Conservation (phyloP, 2,888 invertebrate species). For the Dromius quadrimaculatus region DNA sequence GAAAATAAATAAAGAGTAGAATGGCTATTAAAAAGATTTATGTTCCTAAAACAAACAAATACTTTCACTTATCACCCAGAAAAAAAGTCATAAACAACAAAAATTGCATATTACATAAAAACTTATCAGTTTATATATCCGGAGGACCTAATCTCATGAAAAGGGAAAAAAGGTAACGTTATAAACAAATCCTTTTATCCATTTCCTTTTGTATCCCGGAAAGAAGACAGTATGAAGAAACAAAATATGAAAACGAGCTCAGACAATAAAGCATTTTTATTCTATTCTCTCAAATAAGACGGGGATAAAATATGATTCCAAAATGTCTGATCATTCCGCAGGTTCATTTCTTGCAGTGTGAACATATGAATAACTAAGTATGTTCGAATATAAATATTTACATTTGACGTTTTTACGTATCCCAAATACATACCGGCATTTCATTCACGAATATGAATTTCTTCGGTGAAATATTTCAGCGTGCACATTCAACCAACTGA, state of each 20-base stretch:
- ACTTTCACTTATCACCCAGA: conserved; percentile 33
- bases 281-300: too few relatives aligned
- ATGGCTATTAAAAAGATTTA: conserved; percentile 41
- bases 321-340: too few relatives aligned
- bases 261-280: too few relatives aligned
- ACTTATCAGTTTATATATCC: conserved; percentile 36
- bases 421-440: conserved; percentile 2
- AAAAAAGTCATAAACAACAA: conserved; percentile 26
- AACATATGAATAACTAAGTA: too few relatives aligned
- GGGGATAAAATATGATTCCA: too few relatives aligned
- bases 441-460: conserved; percentile 10
- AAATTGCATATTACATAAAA: conserved; percentile 40
- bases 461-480: conserved; percentile 17
- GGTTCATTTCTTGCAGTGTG: too few relatives aligned
- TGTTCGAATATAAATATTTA: background rate
- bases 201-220: too few relatives aligned
- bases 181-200: background rate
- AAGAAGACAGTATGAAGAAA: too few relatives aligned
- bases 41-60: conserved; percentile 29
- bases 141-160: background rate
- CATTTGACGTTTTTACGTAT: background rate
- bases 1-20: conserved; percentile 35
- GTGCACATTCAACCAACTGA: background rate
- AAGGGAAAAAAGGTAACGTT: background rate
- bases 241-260: too few relatives aligned